phyloP scores from a whole-genome alignment of 1,140 invertebrate genomes.

The Antheraea mylitta region DNA sequence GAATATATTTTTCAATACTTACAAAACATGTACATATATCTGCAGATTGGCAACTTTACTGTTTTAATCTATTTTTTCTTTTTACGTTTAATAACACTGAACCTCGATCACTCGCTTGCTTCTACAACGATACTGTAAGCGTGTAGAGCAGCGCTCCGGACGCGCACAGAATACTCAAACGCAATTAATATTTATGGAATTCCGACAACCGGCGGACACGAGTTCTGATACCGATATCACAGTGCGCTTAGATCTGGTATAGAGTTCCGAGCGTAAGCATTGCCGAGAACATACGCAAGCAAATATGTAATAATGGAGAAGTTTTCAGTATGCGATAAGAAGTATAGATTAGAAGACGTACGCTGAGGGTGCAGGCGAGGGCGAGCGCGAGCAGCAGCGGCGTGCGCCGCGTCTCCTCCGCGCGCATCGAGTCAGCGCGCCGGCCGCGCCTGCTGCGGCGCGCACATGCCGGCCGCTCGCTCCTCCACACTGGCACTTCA shows the following conservation, averaged over 20 bases:
- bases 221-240: neutral
- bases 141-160: neutral
- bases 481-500: slow-evolving; percentile 16
- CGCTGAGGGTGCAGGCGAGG: slow-evolving; percentile 58
- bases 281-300: too few relatives aligned
- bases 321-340: neutral
- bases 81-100: too few relatives aligned
- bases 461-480: slow-evolving; percentile 40
- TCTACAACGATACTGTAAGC: neutral
- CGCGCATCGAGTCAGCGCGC: slow-evolving; percentile 57
- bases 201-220: slow-evolving; percentile 5
- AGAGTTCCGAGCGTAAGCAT: too few relatives aligned
- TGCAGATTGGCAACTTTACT: too few relatives aligned
- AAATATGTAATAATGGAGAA: too few relatives aligned
- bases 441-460: slow-evolving; percentile 50
- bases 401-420: slow-evolving; percentile 43
- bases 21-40: too few relatives aligned
- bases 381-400: slow-evolving; percentile 64
- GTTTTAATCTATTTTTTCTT: too few relatives aligned
- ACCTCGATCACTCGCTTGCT: too few relatives aligned
- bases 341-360: slow-evolving; percentile 29
- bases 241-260: neutral
- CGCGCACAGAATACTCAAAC: neutral
- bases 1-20: too few relatives aligned
- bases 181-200: slow-evolving; percentile 10